Conservation (phyloP, 2,888 invertebrate genomes). For the Eustalomyia histrio region DNA sequence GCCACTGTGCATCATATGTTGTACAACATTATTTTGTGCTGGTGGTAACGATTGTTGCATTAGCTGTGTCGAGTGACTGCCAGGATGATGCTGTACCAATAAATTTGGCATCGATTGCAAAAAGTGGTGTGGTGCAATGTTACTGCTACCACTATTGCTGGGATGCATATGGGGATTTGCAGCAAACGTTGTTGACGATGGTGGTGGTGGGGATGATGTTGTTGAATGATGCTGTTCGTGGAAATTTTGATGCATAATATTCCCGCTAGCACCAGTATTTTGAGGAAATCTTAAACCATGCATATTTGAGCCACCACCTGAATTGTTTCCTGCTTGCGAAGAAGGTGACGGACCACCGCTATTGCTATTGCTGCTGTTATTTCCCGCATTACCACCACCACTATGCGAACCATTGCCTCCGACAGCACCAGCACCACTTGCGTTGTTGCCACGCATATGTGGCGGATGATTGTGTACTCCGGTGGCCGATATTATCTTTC, state of each 20-base stretch:
- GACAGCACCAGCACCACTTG: conserved; percentile 28
- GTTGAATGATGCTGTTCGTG: conserved; percentile 65
- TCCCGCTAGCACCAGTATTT: conserved; percentile 46
- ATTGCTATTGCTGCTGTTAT: conserved; percentile 8
- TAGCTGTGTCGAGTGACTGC: conserved; percentile 49
- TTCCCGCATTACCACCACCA: conserved; percentile 22
- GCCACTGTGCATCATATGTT: conserved; percentile 77
- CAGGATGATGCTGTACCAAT: conserved; percentile 72
- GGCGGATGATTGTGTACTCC: conserved; percentile 79
- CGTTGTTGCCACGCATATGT: conserved; percentile 75
- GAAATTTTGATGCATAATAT: conserved; percentile 56
- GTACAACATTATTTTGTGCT: conserved; percentile 71
- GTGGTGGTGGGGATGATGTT: conserved; percentile 57
- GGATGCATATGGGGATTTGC: conserved; percentile 64
- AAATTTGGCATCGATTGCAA: conserved; percentile 73
- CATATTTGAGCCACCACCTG: conserved; percentile 52
- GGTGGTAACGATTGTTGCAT: conserved; percentile 60
- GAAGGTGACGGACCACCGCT: conserved; percentile 7
- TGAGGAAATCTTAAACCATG: conserved; percentile 46
- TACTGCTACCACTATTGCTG: conserved; percentile 23
- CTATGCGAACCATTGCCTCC: conserved; percentile 26
- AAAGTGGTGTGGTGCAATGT: conserved; percentile 69
- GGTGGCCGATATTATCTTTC: conserved; percentile 79
- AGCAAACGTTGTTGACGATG: conserved; percentile 22
- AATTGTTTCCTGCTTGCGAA: conserved; percentile 33